Base-by-base conservation (phyloP, 2,888 invertebrate species). In the Leptarthrus brevirostris region DNA sequence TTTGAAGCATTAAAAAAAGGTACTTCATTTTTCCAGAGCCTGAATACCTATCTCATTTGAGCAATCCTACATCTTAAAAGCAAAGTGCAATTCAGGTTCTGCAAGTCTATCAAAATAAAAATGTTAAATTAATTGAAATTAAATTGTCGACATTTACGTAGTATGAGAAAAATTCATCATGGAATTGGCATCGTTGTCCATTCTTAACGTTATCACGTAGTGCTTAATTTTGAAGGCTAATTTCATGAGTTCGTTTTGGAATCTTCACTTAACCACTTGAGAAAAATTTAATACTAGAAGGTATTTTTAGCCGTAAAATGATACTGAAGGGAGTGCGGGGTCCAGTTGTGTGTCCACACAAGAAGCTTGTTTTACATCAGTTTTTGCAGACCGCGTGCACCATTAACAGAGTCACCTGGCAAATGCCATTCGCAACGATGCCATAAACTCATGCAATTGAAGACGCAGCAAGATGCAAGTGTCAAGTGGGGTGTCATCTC, bases 401-500 rank as follows among this genome's bases (percentile, higher is more conserved):
- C 47, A 47, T 66, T 66, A 69, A 69, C 52, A 34, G 69, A 69
- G 1, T 52, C 52, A 52, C 30, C 69, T 52, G 18, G 52, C 52
- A 69, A 69, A 69, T 69, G 69, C 69, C 69, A 69, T 52, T 52
- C 52, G 12, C 52, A 30, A 30, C 52, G 69, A 69, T 69, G 69
- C 69, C 40, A 71, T 71, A 44, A 71, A 54, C 40, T 40, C 54
- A 56, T 71, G 56, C 56, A 56, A 54, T 71, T 71, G 56, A 71
- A 71, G 71, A 54, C 24, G 24, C 36, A 16, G 54, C 44, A 36
- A 64, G 44, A 54, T 71, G 54, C 56, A 69, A 69, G 52, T 69
- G 69, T 52, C 69, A 49, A 72, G 72, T 72, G 72, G 72, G 72
- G 70, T 71, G 56, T 56, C 56, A 47, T 58, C 44, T 12, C 69